These are phyloP conservation scores for Nannospalax galili DNA, from an alignment of 2,113 vertebrate genomes.

Conservation along the genomic window DNA sequence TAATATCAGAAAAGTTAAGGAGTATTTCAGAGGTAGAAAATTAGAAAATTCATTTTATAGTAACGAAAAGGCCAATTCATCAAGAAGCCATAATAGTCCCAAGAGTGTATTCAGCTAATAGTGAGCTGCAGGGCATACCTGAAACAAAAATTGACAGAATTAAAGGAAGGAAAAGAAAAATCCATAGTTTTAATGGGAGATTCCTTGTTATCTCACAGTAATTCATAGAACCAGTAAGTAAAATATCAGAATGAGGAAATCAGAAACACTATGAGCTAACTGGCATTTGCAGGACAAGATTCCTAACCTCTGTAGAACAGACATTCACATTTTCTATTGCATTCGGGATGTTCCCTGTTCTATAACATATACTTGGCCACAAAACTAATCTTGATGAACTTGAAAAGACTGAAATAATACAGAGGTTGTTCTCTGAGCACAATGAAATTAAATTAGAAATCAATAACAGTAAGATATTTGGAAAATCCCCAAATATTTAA, in stretches of 20 bases:
- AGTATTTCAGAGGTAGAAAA: background rate
- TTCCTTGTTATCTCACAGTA: background rate
- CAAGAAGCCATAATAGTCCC: conserved; percentile 9
- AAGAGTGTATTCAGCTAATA: background rate
- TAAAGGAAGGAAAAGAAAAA: background rate
- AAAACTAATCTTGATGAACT: conserved; percentile 46
- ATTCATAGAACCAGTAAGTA: conserved; percentile 37
- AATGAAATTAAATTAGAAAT: conserved; percentile 51
- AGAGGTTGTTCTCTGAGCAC: conserved; percentile 36
- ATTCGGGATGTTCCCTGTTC: background rate
- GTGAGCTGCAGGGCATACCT: background rate
- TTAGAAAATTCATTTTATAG: background rate
- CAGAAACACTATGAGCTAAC: background rate
- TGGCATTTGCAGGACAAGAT: conserved; percentile 1
- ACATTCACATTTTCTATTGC: background rate
- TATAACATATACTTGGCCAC: background rate
- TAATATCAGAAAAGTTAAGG: background rate
- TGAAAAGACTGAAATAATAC: conserved; percentile 32
- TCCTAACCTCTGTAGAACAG: background rate
- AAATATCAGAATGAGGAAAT: conserved; percentile 11
- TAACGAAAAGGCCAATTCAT: background rate
- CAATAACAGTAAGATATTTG: conserved; percentile 40
- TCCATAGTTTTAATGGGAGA: background rate
- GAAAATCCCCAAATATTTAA: conserved; percentile 59
- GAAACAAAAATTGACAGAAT: conserved; percentile 3